These are phyloP conservation scores for Onchidella celtica DNA, from an alignment of 2,888 invertebrate genomes.

Conservation along the genomic window DNA sequence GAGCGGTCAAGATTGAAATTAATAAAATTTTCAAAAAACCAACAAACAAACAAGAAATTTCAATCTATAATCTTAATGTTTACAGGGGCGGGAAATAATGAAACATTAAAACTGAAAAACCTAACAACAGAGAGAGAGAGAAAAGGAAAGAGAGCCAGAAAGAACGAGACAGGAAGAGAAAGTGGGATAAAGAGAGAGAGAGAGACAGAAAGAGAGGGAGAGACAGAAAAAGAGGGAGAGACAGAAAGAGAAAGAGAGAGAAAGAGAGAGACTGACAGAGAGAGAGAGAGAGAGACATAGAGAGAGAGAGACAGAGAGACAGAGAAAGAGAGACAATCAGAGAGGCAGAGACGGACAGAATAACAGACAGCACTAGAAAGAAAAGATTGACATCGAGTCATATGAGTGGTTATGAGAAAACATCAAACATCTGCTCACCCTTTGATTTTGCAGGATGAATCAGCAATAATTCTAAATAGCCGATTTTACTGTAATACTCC, in stretches of 20 bases:
- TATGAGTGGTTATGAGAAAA: too few relatives aligned
- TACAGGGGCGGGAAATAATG: too few relatives aligned
- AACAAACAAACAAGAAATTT: neutral
- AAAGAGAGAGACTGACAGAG: neutral
- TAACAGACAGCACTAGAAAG: neutral
- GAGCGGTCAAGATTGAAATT: neutral
- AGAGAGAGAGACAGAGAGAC: too few relatives aligned
- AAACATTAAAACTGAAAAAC: neutral
- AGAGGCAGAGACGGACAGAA: neutral
- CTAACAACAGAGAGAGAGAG: neutral
- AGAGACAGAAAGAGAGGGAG: too few relatives aligned
- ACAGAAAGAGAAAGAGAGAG: neutral
- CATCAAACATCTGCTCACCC: constrained; percentile 11
- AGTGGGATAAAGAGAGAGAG: neutral
- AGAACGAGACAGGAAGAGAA: constrained; percentile 3
- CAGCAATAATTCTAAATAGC: constrained; percentile 22
- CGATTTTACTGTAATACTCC: constrained; percentile 26
- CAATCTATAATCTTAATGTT: too few relatives aligned
- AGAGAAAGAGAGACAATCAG: too few relatives aligned
- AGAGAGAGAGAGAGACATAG: too few relatives aligned
- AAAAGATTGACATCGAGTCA: neutral
- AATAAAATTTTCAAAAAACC: neutral
- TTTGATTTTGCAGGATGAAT: constrained; percentile 28
- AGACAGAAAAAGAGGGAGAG: too few relatives aligned
- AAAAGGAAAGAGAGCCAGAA: too few relatives aligned